These are phyloP conservation scores for Dryas iulia DNA, from an alignment of 1,140 invertebrate species.

Conservation along the genomic window DNA sequence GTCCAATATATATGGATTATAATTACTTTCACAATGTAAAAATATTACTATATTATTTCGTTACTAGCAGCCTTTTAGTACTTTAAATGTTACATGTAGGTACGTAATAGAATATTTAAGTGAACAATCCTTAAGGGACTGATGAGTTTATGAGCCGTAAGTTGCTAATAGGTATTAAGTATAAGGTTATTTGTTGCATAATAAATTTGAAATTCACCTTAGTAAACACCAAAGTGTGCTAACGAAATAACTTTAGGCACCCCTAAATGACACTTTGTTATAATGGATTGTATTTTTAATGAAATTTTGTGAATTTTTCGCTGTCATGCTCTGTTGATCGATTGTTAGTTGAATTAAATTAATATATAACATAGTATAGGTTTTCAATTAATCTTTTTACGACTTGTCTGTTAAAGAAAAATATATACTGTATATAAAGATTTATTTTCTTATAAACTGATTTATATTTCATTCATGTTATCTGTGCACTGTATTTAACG, in stretches of 20 bases:
- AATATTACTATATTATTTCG: too few species aligned
- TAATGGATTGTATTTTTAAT: neutral
- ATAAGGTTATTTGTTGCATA: neutral
- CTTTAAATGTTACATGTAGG: too few species aligned
- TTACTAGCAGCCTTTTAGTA: neutral
- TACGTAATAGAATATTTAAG: neutral
- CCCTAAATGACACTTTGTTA: neutral
- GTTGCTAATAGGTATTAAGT: neutral
- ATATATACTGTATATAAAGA: too few species aligned
- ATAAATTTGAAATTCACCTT: neutral
- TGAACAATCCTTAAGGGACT: neutral
- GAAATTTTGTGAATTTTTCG: neutral
- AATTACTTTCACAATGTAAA: too few species aligned
- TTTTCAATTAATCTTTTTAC: neutral
- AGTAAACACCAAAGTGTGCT: neutral
- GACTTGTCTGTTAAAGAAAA: neutral
- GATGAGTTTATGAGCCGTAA: neutral
- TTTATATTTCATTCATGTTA: too few species aligned
- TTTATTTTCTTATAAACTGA: too few species aligned
- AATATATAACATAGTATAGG: neutral
- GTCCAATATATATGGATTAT: too few species aligned
- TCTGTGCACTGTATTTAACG: too few species aligned
- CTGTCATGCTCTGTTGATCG: neutral
- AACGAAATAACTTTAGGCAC: neutral
- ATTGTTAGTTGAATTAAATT: neutral